Evolutionary conservation across 2,888 invertebrate genomes (phyloP).

Genomic region (Ornithoptera priamus): DNA sequence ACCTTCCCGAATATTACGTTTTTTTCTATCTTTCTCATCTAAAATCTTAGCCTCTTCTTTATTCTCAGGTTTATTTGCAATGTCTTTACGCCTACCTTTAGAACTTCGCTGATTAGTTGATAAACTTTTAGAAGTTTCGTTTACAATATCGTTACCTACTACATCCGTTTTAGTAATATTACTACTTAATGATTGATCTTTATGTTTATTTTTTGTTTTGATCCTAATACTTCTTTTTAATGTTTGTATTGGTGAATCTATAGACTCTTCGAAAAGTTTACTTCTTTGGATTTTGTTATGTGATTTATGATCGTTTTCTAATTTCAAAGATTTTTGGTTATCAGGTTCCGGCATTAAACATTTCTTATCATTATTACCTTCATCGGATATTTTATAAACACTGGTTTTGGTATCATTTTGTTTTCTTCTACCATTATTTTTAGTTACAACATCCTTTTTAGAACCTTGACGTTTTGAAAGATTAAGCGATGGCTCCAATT

Average conservation of each 20-base stretch:
- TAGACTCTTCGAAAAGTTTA: background rate
- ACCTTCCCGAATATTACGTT: slow-evolving; percentile 13
- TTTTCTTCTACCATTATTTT: slow-evolving; percentile 13
- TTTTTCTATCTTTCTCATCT: slow-evolving; percentile 11
- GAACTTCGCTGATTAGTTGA: slow-evolving; percentile 3
- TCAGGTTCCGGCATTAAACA: background rate
- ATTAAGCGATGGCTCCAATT: background rate
- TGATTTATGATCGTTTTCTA: slow-evolving; percentile 8
- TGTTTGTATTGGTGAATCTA: background rate
- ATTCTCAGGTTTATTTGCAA: background rate
- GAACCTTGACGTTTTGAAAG: slow-evolving; percentile 14
- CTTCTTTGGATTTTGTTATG: background rate
- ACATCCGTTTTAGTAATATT: background rate
- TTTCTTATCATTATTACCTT: background rate
- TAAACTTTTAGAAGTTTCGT: slow-evolving; percentile 3
- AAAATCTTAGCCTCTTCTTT: slow-evolving; percentile 5
- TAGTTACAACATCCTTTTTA: slow-evolving; percentile 22
- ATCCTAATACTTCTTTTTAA: background rate
- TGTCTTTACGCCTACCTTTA: slow-evolving; percentile 7
- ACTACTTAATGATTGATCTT: background rate
- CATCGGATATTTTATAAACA: background rate
- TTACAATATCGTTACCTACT: background rate
- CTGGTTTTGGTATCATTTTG: background rate
- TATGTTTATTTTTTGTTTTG: slow-evolving; percentile 1
- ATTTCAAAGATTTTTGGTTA: too few relatives aligned